Evolutionary conservation across 2,888 invertebrate genomes (phyloP).

Genomic region (Nineta flava): DNA sequence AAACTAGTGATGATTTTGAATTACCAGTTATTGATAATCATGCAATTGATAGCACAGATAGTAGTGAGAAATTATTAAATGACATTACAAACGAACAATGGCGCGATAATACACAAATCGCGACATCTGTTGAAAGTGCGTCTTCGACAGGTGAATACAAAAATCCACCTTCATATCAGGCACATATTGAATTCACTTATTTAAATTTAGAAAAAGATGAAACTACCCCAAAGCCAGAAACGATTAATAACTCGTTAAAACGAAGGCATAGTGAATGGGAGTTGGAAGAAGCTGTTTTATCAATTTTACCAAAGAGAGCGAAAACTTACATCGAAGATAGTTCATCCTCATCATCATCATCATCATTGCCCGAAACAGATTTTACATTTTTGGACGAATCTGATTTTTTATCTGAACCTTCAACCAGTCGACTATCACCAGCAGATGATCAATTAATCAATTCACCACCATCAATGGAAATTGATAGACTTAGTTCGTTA

Average conservation of each 20-base stretch:
- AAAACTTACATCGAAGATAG: slow-evolving; percentile 16
- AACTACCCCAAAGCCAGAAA: slow-evolving; percentile 9
- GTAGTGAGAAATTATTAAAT: background rate
- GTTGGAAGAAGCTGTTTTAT: slow-evolving; percentile 35
- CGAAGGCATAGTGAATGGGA: slow-evolving; percentile 35
- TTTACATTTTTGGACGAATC: slow-evolving; percentile 30
- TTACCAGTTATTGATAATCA: no score
- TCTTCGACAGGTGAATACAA: slow-evolving; percentile 9
- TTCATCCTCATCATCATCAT: background rate
- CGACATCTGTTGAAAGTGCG: background rate
- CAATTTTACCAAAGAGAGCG: slow-evolving; percentile 33
- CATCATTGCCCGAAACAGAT: slow-evolving; percentile 20
- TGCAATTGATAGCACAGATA: no score
- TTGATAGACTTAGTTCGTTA: slow-evolving; percentile 38
- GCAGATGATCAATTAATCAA: slow-evolving; percentile 8
- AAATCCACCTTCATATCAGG: slow-evolving; percentile 21
- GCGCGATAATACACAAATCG: background rate
- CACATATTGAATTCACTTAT: slow-evolving; percentile 25
- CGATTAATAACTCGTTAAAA: slow-evolving; percentile 22
- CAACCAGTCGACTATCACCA: slow-evolving; percentile 8
- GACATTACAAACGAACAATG: background rate
- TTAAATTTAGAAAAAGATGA: slow-evolving; percentile 28
- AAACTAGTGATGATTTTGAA: no score
- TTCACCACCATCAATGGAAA: slow-evolving; percentile 31
- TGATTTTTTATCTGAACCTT: slow-evolving; percentile 23